phyloP scores from a whole-genome alignment of 2,888 invertebrate species.

The Agrotis segetum region DNA sequence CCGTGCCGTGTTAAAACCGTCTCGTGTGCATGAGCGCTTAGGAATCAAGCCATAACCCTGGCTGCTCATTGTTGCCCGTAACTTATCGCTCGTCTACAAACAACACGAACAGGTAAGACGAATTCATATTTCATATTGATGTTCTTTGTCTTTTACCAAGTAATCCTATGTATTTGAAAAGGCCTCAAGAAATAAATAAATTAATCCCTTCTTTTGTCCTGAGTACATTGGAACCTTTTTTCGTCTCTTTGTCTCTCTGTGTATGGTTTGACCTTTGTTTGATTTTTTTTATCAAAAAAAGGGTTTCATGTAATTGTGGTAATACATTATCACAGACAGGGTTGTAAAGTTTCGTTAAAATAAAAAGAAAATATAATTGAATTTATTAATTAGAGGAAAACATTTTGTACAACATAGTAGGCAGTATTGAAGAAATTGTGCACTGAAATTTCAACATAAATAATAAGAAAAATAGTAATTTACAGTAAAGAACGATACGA shows the following conservation, averaged over 20 bases:
- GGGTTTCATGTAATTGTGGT: not conserved
- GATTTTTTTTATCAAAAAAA: not conserved
- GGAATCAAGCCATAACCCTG: not conserved
- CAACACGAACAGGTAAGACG: not conserved
- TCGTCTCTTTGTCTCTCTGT: slow-evolving; percentile 1
- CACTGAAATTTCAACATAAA: too few relatives aligned
- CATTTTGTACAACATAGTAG: too few relatives aligned
- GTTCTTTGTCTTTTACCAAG: slow-evolving; percentile 26
- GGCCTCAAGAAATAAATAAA: slow-evolving; percentile 26
- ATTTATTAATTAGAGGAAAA: too few relatives aligned
- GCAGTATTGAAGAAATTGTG: too few relatives aligned
- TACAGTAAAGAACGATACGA: too few relatives aligned
- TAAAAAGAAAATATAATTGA: too few relatives aligned
- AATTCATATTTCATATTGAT: slow-evolving; percentile 31
- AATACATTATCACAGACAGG: not conserved
- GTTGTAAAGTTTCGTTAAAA: not conserved
- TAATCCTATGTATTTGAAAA: slow-evolving; percentile 21
- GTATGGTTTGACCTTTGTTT: slow-evolving; percentile 17
- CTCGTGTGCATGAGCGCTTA: too few relatives aligned
- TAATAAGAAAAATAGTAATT: too few relatives aligned
- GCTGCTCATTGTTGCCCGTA: not conserved
- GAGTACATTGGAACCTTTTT: slow-evolving; percentile 29
- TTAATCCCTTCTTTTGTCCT: slow-evolving; percentile 35
- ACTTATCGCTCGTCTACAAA: slow-evolving; percentile 1
- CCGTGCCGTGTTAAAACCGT: too few relatives aligned